Conservation (phyloP, 1,140 invertebrate species). For the Hycleus phaleratus region DNA sequence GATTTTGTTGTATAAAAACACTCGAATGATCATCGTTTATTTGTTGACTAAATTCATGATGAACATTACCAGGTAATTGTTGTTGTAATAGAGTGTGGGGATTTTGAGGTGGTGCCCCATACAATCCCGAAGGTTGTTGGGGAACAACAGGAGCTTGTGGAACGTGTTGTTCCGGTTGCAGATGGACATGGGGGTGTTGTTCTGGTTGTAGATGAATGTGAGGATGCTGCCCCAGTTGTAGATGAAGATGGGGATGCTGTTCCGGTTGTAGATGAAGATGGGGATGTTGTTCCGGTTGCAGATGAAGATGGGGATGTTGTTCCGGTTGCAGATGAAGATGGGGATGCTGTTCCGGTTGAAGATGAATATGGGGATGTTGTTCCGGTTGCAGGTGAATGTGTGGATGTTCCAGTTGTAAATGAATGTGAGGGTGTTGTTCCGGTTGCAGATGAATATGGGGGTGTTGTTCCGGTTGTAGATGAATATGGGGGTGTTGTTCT, state of each 20-base stretch:
- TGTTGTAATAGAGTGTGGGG: slow-evolving; percentile 6
- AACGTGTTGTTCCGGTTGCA: background rate
- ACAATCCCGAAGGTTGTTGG: slow-evolving; percentile 9
- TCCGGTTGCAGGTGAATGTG: background rate
- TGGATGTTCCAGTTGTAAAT: background rate
- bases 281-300: background rate
- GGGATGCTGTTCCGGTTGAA: background rate
- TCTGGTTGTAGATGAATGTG: background rate
- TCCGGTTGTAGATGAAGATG: background rate
- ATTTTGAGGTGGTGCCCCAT: background rate
- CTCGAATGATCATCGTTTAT: slow-evolving; percentile 1
- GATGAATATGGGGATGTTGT: background rate
- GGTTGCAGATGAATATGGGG: background rate
- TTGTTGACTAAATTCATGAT: slow-evolving; percentile 2
- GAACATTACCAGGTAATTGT: slow-evolving; percentile 5
- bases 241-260: slow-evolving; percentile 2
- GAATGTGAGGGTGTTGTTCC: background rate
- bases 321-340: background rate
- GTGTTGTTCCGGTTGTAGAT: background rate
- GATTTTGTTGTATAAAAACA: slow-evolving; percentile 1
- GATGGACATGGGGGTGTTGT: background rate
- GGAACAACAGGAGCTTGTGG: background rate
- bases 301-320: background rate
- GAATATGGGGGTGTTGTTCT: background rate
- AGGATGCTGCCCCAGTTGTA: slow-evolving; percentile 1